Conservation (phyloP, 2,113 vertebrate species). For the Sander lucioperca region DNA sequence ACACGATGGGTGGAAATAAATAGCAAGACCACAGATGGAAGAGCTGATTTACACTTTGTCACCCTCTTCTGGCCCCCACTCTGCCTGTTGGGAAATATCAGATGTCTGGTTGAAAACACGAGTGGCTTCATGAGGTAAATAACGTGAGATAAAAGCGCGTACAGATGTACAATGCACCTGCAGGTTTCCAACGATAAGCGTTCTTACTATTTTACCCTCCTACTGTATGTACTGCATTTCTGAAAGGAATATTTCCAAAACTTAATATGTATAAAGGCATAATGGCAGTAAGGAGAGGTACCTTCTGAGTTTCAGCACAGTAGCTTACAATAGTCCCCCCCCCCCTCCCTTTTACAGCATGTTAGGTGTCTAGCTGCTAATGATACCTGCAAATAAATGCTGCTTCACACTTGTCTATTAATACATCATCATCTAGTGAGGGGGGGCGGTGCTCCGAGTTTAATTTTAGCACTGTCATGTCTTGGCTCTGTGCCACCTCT, state of each 20-base stretch:
- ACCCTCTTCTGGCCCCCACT: constrained; percentile 31
- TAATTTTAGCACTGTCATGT: constrained; percentile 82
- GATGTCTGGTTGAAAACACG: constrained; percentile 35
- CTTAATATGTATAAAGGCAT: not conserved
- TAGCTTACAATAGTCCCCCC: not conserved
- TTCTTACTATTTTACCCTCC: not conserved
- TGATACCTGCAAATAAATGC: constrained; percentile 62
- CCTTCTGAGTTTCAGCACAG: not conserved
- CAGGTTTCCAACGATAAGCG: not conserved
- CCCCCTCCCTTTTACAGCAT: constrained; percentile 1
- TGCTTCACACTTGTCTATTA: constrained; percentile 78
- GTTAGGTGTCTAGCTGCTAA: constrained; percentile 36
- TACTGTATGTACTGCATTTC: not conserved
- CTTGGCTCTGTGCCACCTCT: constrained; percentile 68
- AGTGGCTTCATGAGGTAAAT: constrained; percentile 23
- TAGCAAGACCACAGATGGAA: constrained; percentile 9
- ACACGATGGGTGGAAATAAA: constrained; percentile 30
- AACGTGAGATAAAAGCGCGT: not conserved
- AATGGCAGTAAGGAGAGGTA: not conserved
- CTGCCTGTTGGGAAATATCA: constrained; percentile 51
- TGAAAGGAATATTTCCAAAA: not conserved
- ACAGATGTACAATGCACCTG: not conserved
- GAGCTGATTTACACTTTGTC: constrained; percentile 55
- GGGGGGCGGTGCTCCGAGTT: constrained; percentile 64
- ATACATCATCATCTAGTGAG: constrained; percentile 72